Evolutionary conservation across 2,888 invertebrate species (phyloP).

Genomic region (Caenorhabditis sp.): DNA sequence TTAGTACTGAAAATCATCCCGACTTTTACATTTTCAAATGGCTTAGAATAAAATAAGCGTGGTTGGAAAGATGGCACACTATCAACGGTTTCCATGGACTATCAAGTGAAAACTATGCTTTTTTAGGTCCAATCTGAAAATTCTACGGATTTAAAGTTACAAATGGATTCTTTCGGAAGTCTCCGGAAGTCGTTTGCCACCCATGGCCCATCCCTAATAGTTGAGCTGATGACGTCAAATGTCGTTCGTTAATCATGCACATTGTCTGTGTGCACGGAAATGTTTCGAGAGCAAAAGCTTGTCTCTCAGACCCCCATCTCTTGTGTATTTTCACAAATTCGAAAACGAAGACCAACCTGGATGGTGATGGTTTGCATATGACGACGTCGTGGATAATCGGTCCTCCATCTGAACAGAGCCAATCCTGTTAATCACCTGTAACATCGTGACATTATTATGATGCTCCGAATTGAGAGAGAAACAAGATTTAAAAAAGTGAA

Average conservation of each 20-base stretch:
- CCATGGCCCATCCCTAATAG: not conserved
- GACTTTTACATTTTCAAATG: too few relatives aligned
- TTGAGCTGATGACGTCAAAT: conserved; percentile 8
- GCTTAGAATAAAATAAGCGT: too few relatives aligned
- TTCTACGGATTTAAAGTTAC: not conserved
- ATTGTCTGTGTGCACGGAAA: conserved; percentile 21
- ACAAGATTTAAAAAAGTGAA: not conserved
- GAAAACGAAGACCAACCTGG: conserved; percentile 39
- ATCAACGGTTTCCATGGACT: too few relatives aligned
- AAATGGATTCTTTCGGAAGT: too few relatives aligned
- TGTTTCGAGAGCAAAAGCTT: not conserved
- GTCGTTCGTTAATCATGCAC: conserved; percentile 24
- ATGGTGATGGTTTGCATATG: conserved; percentile 54
- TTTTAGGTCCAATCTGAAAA: too few relatives aligned
- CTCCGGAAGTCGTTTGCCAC: not conserved
- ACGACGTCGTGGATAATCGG: conserved; percentile 56
- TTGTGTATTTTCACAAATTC: not conserved
- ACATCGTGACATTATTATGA: not conserved
- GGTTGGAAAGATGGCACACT: too few relatives aligned
- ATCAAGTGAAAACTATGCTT: too few relatives aligned
- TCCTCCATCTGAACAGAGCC: conserved; percentile 43
- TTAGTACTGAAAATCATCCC: too few relatives aligned
- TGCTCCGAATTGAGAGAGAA: too few relatives aligned
- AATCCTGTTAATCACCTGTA: conserved; percentile 43
- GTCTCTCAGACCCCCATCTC: not conserved